Conservation (phyloP, 2,888 invertebrate genomes). For the Drosophila subquinaria region DNA sequence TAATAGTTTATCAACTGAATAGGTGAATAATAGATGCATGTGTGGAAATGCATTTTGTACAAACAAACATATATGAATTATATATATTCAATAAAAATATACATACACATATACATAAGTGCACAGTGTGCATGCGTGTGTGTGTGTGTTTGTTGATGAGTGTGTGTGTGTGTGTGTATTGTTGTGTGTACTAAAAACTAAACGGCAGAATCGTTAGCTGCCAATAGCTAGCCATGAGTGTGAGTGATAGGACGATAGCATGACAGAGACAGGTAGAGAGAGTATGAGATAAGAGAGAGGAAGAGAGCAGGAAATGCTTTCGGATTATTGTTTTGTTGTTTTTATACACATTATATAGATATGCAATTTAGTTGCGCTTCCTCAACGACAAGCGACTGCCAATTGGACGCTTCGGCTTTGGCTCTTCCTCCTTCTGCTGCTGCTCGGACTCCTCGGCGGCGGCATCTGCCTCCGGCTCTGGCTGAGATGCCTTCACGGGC, state of each 20-base stretch:
- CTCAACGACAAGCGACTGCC: constrained; percentile 82
- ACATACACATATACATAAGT: constrained; percentile 45
- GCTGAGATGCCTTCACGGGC: constrained; percentile 70
- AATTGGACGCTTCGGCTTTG: constrained; percentile 80
- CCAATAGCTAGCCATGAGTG: constrained; percentile 76
- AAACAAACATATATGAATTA: constrained; percentile 39
- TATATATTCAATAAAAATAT: constrained; percentile 51
- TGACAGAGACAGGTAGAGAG: constrained; percentile 1
- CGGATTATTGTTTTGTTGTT: neutral
- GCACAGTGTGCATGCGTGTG: constrained; percentile 24
- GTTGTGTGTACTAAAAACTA: constrained; percentile 72
- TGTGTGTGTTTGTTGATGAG: constrained; percentile 35
- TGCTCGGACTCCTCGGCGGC: constrained; percentile 81
- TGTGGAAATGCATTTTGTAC: constrained; percentile 23
- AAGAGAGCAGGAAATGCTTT: constrained; percentile 9
- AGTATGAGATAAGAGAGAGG: neutral
- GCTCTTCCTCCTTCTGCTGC: constrained; percentile 82
- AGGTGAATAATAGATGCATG: constrained; percentile 37
- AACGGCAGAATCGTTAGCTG: constrained; percentile 72
- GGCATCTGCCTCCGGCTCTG: constrained; percentile 75
- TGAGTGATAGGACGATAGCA: constrained; percentile 30
- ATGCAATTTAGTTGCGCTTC: constrained; percentile 80
- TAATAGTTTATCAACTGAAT: constrained; percentile 49
- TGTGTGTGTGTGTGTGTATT: neutral
- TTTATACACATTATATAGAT: constrained; percentile 9